Percentiles rank a stretch among this genome's conserved stretches.
Conservation (phyloP, 30 jellyfish, hydroid and myxozoan genomes). For the Turritopsis rubra region DNA sequence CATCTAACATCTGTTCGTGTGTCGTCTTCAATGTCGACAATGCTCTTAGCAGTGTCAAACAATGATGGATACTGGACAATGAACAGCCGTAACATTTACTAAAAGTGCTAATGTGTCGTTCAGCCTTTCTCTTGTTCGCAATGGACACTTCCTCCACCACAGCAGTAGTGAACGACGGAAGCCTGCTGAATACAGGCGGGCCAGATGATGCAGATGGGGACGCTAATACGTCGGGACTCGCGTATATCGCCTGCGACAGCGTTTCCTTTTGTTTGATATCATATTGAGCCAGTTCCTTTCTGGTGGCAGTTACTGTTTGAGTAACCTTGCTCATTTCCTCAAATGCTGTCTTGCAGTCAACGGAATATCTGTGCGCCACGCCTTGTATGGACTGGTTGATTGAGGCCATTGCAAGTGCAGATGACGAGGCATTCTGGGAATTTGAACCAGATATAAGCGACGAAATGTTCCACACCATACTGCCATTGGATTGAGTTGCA, state of each 20-base stretch:
- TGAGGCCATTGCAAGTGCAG: slow-evolving; percentile 27
- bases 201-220: slow-evolving; percentile 40
- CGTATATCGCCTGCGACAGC: slow-evolving; percentile 46
- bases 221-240: slow-evolving; percentile 58
- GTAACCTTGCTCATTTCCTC: slow-evolving; percentile 85
- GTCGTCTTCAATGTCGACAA: slow-evolving; percentile 57
- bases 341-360: slow-evolving; percentile 76
- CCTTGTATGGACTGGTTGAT: slow-evolving; percentile 80
- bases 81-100: slow-evolving; percentile 91
- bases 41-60: slow-evolving; percentile 77
- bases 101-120: slow-evolving; percentile 24
- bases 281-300: slow-evolving; percentile 67
- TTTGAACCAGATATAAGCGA: slow-evolving; percentile 1
- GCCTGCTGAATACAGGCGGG: slow-evolving; percentile 18
- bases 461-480: slow-evolving; percentile 30
- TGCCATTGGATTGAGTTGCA: not conserved
- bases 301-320: slow-evolving; percentile 79
- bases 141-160: not conserved
- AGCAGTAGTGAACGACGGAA: slow-evolving; percentile 25
- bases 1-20: slow-evolving; percentile 49
- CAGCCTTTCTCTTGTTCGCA: slow-evolving; percentile 1
- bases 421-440: slow-evolving; percentile 11
- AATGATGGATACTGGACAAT: slow-evolving; percentile 65
- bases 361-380: slow-evolving; percentile 75
- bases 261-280: slow-evolving; percentile 68